phyloP scores from a whole-genome alignment of 1,140 invertebrate genomes.

The Drosophila nigromelanica region DNA sequence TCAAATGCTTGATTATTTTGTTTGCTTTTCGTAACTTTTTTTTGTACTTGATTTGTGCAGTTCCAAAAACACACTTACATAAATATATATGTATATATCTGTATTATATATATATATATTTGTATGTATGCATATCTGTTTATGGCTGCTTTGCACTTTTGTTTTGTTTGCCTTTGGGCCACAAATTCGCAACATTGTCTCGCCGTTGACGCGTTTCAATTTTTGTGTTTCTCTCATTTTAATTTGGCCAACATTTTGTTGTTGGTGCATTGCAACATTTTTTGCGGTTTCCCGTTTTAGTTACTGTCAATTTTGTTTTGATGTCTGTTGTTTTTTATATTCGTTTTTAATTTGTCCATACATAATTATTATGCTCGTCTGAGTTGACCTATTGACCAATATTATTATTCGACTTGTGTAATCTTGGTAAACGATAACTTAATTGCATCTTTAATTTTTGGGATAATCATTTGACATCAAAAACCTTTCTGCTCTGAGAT shows the following conservation, averaged over 20 bases:
- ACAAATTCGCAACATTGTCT: constrained; percentile 64
- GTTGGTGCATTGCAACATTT: constrained; percentile 48
- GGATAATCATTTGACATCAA: neutral
- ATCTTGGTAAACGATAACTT: constrained; percentile 2
- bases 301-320: constrained; percentile 46
- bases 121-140: constrained; percentile 23
- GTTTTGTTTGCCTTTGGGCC: constrained; percentile 35
- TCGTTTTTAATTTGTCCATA: constrained; percentile 43
- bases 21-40: constrained; percentile 38
- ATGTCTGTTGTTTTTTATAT: neutral
- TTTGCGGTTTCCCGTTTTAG: constrained; percentile 34
- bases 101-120: neutral
- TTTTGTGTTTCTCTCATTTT: constrained; percentile 41
- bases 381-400: constrained; percentile 35
- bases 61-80: constrained; percentile 18
- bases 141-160: constrained; percentile 23
- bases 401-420: constrained; percentile 20
- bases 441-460: neutral
- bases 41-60: constrained; percentile 50
- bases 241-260: constrained; percentile 49
- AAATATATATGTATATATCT: constrained; percentile 13
- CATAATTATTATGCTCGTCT: constrained; percentile 61
- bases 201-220: constrained; percentile 22
- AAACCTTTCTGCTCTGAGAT: neutral
- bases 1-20: constrained; percentile 48